Base-by-base conservation (phyloP, 1,140 invertebrate species). In the Dolichoris vasculosae region DNA sequence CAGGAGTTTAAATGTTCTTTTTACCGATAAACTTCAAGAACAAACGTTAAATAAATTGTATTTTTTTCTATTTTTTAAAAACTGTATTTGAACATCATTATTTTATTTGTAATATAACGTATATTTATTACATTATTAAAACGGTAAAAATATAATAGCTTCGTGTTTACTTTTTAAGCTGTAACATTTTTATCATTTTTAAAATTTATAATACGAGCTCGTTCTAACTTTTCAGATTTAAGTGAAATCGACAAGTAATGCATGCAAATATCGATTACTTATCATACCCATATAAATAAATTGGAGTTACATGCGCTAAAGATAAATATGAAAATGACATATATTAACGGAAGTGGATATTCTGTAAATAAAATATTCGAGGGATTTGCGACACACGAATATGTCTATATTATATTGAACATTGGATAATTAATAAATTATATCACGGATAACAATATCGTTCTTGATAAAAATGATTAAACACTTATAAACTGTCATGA, bases 401-500 rank as follows among this genome's bases (percentile, higher is more conserved):
- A 85, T 81, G 64, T 69, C 67, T 80, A 71, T 79, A 80, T 85
- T 85, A 75, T 80, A 75, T 85, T 80, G 83, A 85, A 73, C 83
- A 85, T 80, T 80, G 30, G 67, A 35, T 63, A 51, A 73, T 43
- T 85, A 81, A 73, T 85, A 81, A 73, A 85, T 84, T 59, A 79
- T 84, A 51, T 40, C 43, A 73, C 30, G 26, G 32, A 48, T 78
- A 84, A 84, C 83, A 77, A 79, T 23, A 71, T 63, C 17, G 38
- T 77, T 51, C 4, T 85, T 73, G 73, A 71, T 71, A 84, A 38
- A 78, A 84, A 78, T 63, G 63, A 26, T 84, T 79, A 79, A 84
- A 79, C 83, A 84, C 51, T 85, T 80, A 75, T 79, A 78, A 79
- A 71, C 75, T 79, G 63, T 23, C 43, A 71, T 13, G 46, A 63